These are phyloP conservation scores for Pinctada fucata DNA, from an alignment of 2,888 invertebrate species.

Conservation along the genomic window DNA sequence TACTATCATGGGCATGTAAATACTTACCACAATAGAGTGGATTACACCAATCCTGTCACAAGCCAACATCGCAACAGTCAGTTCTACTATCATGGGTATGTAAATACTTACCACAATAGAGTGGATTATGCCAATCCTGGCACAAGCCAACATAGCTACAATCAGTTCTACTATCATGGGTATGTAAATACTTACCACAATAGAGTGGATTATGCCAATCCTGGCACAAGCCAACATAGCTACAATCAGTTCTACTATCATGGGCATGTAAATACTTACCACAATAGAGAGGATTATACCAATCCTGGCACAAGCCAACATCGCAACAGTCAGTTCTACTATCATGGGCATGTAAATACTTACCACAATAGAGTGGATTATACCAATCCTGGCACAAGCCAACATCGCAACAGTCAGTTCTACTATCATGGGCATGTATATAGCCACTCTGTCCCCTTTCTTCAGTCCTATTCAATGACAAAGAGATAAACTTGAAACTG, in stretches of 20 bases:
- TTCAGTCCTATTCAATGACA: constrained; percentile 74
- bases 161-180: constrained; percentile 98
- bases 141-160: constrained; percentile 95
- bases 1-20: constrained; percentile 99
- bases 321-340: constrained; percentile 91
- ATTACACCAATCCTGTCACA: constrained; percentile 97
- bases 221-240: constrained; percentile 97
- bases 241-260: constrained; percentile 94
- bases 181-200: constrained; percentile 98
- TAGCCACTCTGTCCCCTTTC: constrained; percentile 94
- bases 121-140: constrained; percentile 96
- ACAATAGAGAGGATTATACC: constrained; percentile 98
- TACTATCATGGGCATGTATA: constrained; percentile 99
- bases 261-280: constrained; percentile 99
- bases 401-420: constrained; percentile 95
- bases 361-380: constrained; percentile 97
- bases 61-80: constrained; percentile 94
- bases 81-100: constrained; percentile 99
- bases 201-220: constrained; percentile 96
- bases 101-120: constrained; percentile 94
- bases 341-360: constrained; percentile 99
- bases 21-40: constrained; percentile 96
- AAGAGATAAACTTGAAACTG: no score
- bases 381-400: constrained; percentile 96
- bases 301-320: constrained; percentile 97